Evolutionary conservation across 2,888 invertebrate species (phyloP), one percentile per base, ranked within the genome.

Genomic region (Drosophila limbata): DNA sequence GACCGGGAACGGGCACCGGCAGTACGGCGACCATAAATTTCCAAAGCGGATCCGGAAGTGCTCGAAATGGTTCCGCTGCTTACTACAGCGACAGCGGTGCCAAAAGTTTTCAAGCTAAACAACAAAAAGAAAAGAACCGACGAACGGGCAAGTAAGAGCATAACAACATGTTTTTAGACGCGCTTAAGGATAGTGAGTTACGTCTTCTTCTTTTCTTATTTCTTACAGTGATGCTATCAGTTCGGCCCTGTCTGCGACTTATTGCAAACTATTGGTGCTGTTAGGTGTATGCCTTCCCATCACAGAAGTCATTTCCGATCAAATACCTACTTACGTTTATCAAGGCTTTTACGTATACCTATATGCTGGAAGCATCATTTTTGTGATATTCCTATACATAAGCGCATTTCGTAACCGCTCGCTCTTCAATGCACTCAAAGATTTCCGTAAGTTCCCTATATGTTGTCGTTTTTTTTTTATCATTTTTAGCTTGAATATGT

Each of bases 271-370:
- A 13, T 92, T 98, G 66, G 96, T 98, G 13, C 96, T 98, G 5
- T 93, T 97, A 74, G 97, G 97, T 9, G 94, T 97, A 40, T 96
- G 97, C 15, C 95, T 98, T 86, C 97, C 98, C 3, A 95, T 98
- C 69, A 96, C 97, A 3, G 97, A 97, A 93, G 96, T 97, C 55
- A 96, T 97, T 72, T 96, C 96, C 4, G 94, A 95, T 51, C 95
- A 95, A 83, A 96, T 97, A 25, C 95, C 96, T 17, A 94, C 95
- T 33, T 94, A 95, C 64, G 95, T 96, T 89, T 96, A 97, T 91
- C 96, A 97, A 95, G 96, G 96, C 50, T 97, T 96, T 92, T 97
- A 97, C 92, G 93, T 97, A 47, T 97, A 96, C 90, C 93, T 97
- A 47, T 97, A 97, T 90, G 91, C 95, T 68, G 95, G 95, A 47